These are phyloP conservation scores for Seira sanloemensis DNA, from an alignment of 2,888 invertebrate genomes.

Conservation along the genomic window DNA sequence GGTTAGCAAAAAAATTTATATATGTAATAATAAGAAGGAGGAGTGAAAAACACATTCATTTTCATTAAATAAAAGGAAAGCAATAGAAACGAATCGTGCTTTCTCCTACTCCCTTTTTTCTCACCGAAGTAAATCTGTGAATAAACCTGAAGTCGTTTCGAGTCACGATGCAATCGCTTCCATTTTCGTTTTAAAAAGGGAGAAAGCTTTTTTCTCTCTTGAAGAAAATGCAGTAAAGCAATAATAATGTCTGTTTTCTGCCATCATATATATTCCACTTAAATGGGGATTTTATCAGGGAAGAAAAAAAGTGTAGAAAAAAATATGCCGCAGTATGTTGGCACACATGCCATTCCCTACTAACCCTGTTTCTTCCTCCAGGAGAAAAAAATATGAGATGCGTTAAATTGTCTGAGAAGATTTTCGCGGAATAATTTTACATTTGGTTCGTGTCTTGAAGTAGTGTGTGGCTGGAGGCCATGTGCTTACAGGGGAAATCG, in stretches of 20 bases:
- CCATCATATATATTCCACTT: slow-evolving; percentile 1
- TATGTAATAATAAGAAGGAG: background rate
- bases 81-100: slow-evolving; percentile 1
- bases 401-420: background rate
- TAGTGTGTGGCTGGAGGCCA: background rate
- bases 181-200: background rate
- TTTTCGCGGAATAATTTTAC: background rate
- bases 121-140: background rate
- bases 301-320: background rate
- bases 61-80: background rate
- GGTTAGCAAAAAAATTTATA: background rate
- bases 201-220: background rate
- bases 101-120: background rate
- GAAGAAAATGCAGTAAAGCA: background rate
- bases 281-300: background rate
- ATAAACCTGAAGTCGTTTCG: background rate
- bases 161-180: background rate
- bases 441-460: background rate
- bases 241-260: slow-evolving; percentile 1
- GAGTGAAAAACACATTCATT: background rate
- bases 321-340: background rate
- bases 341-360: background rate
- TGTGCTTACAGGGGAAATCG: background rate
- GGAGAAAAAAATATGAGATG: background rate
- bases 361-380: background rate